Conservation (phyloP, 2,797 vertebrate species). For the Syngnathus acus region DNA sequence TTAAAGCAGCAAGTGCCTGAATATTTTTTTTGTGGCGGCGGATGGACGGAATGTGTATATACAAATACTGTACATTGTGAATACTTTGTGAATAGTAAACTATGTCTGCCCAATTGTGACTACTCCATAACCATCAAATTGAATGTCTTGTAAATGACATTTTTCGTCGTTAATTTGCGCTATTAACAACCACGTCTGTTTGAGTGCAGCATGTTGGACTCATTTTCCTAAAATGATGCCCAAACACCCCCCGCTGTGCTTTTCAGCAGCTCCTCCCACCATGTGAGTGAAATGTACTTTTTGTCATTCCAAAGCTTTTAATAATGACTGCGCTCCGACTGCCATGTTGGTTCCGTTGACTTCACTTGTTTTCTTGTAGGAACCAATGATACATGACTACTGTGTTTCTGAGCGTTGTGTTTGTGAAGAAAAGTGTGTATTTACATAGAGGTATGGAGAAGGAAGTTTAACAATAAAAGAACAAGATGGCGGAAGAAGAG, state of each 20-base stretch:
- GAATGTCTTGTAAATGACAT: slow-evolving; percentile 72
- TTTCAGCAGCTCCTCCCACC: slow-evolving; percentile 25
- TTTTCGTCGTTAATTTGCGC: slow-evolving; percentile 52
- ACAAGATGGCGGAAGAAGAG: slow-evolving; percentile 39
- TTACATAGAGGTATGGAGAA: slow-evolving; percentile 33
- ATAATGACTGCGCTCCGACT: slow-evolving; percentile 30
- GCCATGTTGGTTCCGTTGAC: slow-evolving; percentile 29
- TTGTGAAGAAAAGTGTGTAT: slow-evolving; percentile 62
- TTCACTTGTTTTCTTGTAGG: slow-evolving; percentile 59
- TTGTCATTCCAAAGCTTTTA: slow-evolving; percentile 54
- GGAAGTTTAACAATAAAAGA: slow-evolving; percentile 65
- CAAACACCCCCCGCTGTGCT: slow-evolving; percentile 1
- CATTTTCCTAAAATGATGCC: slow-evolving; percentile 27
- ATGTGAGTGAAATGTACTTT: slow-evolving; percentile 57
- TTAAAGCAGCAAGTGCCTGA: slow-evolving; percentile 66
- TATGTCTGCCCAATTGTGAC: slow-evolving; percentile 63
- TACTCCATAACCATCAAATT: slow-evolving; percentile 58
- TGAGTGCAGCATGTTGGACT: slow-evolving; percentile 33
- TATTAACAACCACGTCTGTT: slow-evolving; percentile 23
- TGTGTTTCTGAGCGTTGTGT: slow-evolving; percentile 72
- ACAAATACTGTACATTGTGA: slow-evolving; percentile 74
- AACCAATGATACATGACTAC: slow-evolving; percentile 63
- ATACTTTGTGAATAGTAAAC: slow-evolving; percentile 74
- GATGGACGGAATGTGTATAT: slow-evolving; percentile 65
- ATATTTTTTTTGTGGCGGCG: slow-evolving; percentile 46